Evolutionary conservation across 2,113 vertebrate genomes (phyloP), one percentile per base, ranked within the genome.

Genomic region (Microtus richardsoni): DNA sequence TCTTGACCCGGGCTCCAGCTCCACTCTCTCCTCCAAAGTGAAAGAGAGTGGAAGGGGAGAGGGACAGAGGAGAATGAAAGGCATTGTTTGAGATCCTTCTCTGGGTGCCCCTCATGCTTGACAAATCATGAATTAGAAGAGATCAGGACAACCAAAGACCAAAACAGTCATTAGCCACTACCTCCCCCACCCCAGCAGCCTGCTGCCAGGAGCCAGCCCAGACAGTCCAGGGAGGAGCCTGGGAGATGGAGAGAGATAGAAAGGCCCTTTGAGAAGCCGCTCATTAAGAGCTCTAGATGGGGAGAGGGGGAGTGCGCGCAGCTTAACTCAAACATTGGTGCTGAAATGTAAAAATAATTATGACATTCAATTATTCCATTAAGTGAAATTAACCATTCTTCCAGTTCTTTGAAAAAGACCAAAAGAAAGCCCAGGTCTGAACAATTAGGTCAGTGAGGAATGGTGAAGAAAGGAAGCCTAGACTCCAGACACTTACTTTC

Each of bases 401-500:
- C 97, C 98, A 74, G 80, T 97, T 98, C 98, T 99, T 98, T 98
- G 98, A 98, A 98, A 73, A 98, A 97, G 96, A 97, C 95, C 88
- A 96, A 98, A 97, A 98, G 98, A 98, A 98, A 98, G 97, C 97
- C 95, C 60, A 97, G 96, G 97, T 97, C 98, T 96, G 98, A 98
- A 98, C 98, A 98, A 98, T 98, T 98, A 98, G 98, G 98, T 99
- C 98, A 99, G 98, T 96, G 95, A 98, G 96, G 98, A 98, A 98
- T 96, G 94, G 97, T 94, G 97, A 98, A 98, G 97, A 96, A 98
- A 99, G 98, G 98, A 96, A 98, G 11, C 21, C 77, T 41, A 62
- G 58, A 62, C 80, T 99, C 98, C 99, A 99, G 99, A 99, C 98
- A 98, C 98, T 97, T 98, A 98, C 98, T 98, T 98, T 98, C 98